Evolutionary conservation across 2,888 invertebrate species (phyloP).

Genomic region (Meloe dianella): DNA sequence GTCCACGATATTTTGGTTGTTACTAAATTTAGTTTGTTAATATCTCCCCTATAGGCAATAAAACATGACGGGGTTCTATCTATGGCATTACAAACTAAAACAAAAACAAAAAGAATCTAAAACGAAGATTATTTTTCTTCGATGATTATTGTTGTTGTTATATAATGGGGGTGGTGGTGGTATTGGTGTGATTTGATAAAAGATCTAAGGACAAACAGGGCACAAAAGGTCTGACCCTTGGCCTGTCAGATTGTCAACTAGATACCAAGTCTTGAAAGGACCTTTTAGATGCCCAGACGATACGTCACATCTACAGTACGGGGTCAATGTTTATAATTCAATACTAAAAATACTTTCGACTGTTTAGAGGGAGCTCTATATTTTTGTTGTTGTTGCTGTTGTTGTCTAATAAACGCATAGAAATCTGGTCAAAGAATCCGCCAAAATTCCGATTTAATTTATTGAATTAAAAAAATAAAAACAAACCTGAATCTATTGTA

Average conservation of each 20-base stretch:
- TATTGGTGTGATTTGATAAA: conserved; percentile 29
- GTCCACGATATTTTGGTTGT: conserved; percentile 35
- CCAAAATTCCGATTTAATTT: conserved; percentile 30
- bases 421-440: conserved; percentile 1
- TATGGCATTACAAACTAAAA: conserved; percentile 9
- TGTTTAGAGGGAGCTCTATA: conserved; percentile 25
- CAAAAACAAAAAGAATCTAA: conserved; percentile 2
- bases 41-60: conserved; percentile 15
- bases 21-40: conserved; percentile 34
- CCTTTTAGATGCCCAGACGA: conserved; percentile 43
- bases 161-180: conserved; percentile 14
- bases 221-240: conserved; percentile 49
- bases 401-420: conserved; percentile 15
- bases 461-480: conserved; percentile 18
- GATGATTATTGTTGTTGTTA: not conserved
- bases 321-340: conserved; percentile 29
- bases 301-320: conserved; percentile 36
- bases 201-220: conserved; percentile 25
- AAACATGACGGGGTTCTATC: conserved; percentile 16
- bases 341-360: conserved; percentile 27
- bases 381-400: conserved; percentile 14
- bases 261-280: conserved; percentile 41
- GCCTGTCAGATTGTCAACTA: conserved; percentile 48
- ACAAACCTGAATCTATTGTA: not conserved
- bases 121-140: not conserved